A percentile compares a stretch with the other conserved stretches of the same genome.
Evolutionary conservation across 2,113 vertebrate genomes (phyloP).

Genomic region (Galemys pyrenaicus): DNA sequence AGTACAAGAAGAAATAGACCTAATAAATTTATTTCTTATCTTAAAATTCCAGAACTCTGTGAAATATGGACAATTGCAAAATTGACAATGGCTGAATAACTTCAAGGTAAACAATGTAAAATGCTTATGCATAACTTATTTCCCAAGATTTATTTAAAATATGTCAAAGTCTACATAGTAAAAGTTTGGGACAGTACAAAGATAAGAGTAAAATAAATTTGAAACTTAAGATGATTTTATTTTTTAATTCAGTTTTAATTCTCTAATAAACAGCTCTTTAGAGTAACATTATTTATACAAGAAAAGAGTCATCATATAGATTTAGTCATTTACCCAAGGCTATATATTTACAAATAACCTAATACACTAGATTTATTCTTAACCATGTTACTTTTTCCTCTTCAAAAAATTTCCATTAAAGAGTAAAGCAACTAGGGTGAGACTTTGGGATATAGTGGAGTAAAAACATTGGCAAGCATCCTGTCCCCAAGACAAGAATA

Average conservation of each 20-base stretch:
- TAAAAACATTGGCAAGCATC: not conserved
- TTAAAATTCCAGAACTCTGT: slow-evolving; percentile 34
- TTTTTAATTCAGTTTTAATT: slow-evolving; percentile 21
- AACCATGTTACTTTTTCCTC: not conserved
- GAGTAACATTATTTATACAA: not conserved
- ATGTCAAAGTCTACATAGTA: not conserved
- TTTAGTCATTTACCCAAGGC: not conserved
- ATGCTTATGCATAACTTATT: not conserved
- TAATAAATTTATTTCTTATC: slow-evolving; percentile 1
- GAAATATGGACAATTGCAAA: not conserved
- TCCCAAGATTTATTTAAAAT: not conserved
- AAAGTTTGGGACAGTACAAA: not conserved
- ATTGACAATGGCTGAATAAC: not conserved
- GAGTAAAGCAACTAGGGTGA: not conserved
- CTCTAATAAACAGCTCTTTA: not conserved
- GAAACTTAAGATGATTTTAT: not conserved
- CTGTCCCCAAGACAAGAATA: not conserved
- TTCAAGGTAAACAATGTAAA: slow-evolving; percentile 7
- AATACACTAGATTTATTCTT: not conserved
- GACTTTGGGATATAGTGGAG: not conserved
- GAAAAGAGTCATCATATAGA: not conserved
- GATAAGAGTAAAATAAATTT: not conserved
- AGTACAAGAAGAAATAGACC: slow-evolving; percentile 19
- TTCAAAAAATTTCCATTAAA: not conserved
- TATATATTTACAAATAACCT: not conserved